Evolutionary conservation across 1,140 invertebrate species (phyloP), one percentile per base, ranked within the genome.

Genomic region (Brachionus koreanus): DNA sequence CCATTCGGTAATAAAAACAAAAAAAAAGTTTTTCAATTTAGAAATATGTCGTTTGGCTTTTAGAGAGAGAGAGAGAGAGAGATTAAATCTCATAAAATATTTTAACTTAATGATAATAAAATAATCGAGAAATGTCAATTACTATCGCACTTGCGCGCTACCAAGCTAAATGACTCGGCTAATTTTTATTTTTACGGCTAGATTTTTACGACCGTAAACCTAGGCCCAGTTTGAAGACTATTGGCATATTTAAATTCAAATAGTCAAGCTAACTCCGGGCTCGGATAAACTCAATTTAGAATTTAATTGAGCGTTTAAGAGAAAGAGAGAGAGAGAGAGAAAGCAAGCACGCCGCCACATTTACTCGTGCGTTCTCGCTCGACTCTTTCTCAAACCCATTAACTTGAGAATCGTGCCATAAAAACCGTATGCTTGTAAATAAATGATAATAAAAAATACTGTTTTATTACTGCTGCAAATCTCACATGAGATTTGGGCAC

Each of bases 71-170:
- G 29, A 29, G 29, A 29, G 3, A 29, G 29, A 29, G 39, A 42
- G 7, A 42, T 42, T 42, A 57, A 57, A 57, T 57, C 49, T 57
- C n/a, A 57, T 57, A 57, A 57, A 57, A 57, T 57, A 23, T 57
- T 57, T 57, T 29, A 19, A 57, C 49, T 57, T 57, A 19, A 57
- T 57, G 49, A 57, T 57, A 57, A 57, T 57, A 57, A 57, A 57
- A 9, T 57, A 57, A 57, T 57, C 9, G 19, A 57, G 16, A 57
- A 29, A 57, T 57, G 49, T 57, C 49, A 57, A 57, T 57, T 16
- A 57, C 49, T 57, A 57, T 57, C 49, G 49, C 49, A 57, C 49
- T 57, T 57, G 49, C 49, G 49, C 49, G 49, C 49, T 57, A 57
- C 49, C 49, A 57, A 57, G 49, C 49, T 57, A 57, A 57, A 57